Base-by-base conservation (phyloP, 2,888 invertebrate species). In the Tromatobia lineatoria region DNA sequence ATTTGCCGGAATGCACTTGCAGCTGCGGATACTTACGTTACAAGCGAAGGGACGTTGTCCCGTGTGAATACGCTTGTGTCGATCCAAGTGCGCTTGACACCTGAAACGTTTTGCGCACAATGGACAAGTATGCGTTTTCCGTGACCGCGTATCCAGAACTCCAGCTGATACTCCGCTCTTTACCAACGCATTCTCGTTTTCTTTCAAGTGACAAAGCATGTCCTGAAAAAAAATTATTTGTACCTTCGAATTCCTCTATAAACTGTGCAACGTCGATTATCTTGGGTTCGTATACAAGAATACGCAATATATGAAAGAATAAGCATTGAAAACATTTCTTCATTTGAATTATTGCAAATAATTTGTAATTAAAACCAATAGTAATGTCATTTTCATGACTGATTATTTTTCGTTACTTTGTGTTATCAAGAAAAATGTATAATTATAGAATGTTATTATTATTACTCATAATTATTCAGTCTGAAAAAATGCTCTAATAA, bases 11-110 rank as follows among this genome's bases (percentile, higher is more conserved):
- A 66, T 11, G 20, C 38, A 42, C 29, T 42, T 47, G n/a, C 69
- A 54, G 69, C 23, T 13, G 57, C 45, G 38, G 23, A 61, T 70
- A 82, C 86, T 64, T 82, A 92, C 93, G 78, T 91, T 87, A 87
- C 96, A 96, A 8, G 95, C 93, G 88, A 95, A 96, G 34, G 96
- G 95, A 73, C 95, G 92, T 34, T 94, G 92, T 18, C 95, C 95
- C 3, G 95, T 94, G 88, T 95, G 95, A 85, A 95, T 95, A 52
- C 94, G 90, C 88, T 94, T 94, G 90, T 95, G 95, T 34, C 95
- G 92, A 1, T 95, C 95, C 78, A 95, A 91, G 86, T 95, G 95
- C 83, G 95, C 95, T 89, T 95, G 95, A 77, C 95, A 93, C 8
- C 95, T 94, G 90, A 95, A 95, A 83, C 94, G 94, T 89, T 95